phyloP scores from a whole-genome alignment of 2,113 vertebrate genomes.

The Phyllopteryx taeniolatus region DNA sequence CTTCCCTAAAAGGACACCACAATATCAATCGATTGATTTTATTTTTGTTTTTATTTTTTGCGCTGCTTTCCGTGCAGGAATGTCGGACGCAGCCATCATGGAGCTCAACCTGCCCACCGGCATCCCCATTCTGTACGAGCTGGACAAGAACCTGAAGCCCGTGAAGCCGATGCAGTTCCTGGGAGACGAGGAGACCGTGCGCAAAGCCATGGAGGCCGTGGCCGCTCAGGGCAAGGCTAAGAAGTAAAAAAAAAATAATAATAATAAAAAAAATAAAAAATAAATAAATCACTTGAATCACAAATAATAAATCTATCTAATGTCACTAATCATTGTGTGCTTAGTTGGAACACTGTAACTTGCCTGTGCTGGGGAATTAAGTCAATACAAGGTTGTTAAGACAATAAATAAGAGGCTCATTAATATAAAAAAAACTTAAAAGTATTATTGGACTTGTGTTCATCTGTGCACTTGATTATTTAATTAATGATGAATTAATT shows the following conservation, averaged over 20 bases:
- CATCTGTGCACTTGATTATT: slow-evolving; percentile 9
- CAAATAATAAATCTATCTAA: background rate
- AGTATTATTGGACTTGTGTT: background rate
- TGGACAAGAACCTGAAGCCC: slow-evolving; percentile 96
- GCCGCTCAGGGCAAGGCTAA: slow-evolving; percentile 93
- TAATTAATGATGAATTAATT: background rate
- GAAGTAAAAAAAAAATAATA: slow-evolving; percentile 60
- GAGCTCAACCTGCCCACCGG: slow-evolving; percentile 97
- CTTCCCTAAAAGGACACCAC: background rate
- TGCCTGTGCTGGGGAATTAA: slow-evolving; percentile 4
- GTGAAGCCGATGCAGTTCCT: slow-evolving; percentile 91
- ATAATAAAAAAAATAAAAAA: no score
- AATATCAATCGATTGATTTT: background rate
- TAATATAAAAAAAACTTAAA: background rate
- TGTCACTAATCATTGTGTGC: slow-evolving; percentile 23
- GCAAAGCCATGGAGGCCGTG: slow-evolving; percentile 96
- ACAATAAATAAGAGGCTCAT: slow-evolving; percentile 27
- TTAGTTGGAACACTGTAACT: background rate
- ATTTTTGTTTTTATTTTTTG: background rate
- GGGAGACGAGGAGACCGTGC: slow-evolving; percentile 92
- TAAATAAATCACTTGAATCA: no score
- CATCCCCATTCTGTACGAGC: slow-evolving; percentile 94
- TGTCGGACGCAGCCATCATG: slow-evolving; percentile 97
- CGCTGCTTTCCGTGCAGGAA: slow-evolving; percentile 55
- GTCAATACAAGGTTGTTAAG: slow-evolving; percentile 21